These are phyloP conservation scores for Sphinx pinastri DNA, from an alignment of 2,888 invertebrate genomes.

Conservation along the genomic window DNA sequence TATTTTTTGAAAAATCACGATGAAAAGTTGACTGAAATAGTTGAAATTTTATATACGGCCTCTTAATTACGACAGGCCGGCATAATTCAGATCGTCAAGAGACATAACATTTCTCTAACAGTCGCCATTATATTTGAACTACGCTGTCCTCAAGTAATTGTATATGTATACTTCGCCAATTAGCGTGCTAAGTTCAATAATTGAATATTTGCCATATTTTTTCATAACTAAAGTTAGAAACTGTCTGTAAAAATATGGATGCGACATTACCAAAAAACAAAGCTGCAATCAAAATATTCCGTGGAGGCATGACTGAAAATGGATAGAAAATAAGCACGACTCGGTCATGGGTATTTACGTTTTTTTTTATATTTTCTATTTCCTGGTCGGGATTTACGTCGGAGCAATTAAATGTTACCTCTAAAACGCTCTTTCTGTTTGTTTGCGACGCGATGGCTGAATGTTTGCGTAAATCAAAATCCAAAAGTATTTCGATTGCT, in stretches of 20 bases:
- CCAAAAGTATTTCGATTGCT: background rate
- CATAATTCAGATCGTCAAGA: too few relatives aligned
- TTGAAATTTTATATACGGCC: too few relatives aligned
- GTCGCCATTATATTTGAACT: too few relatives aligned
- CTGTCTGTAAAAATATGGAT: background rate
- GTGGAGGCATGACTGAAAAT: background rate
- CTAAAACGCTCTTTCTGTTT: background rate
- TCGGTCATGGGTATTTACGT: constrained; percentile 5
- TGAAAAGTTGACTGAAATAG: too few relatives aligned
- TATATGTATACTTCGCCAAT: too few relatives aligned
- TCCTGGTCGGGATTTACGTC: constrained; percentile 49
- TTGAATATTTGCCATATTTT: background rate
- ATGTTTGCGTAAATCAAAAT: background rate
- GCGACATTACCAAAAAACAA: background rate
- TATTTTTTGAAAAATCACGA: too few relatives aligned
- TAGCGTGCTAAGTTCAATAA: too few relatives aligned
- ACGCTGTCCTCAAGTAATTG: too few relatives aligned
- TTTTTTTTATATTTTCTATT: constrained; percentile 54
- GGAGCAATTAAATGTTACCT: background rate
- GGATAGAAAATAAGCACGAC: background rate
- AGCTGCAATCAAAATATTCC: background rate
- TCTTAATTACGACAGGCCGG: too few relatives aligned
- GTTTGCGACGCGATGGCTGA: background rate
- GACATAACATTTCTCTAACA: too few relatives aligned
- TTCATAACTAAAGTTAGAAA: background rate